Evolutionary conservation across 2,797 vertebrate species (phyloP).

Genomic region (Cygnus olor): DNA sequence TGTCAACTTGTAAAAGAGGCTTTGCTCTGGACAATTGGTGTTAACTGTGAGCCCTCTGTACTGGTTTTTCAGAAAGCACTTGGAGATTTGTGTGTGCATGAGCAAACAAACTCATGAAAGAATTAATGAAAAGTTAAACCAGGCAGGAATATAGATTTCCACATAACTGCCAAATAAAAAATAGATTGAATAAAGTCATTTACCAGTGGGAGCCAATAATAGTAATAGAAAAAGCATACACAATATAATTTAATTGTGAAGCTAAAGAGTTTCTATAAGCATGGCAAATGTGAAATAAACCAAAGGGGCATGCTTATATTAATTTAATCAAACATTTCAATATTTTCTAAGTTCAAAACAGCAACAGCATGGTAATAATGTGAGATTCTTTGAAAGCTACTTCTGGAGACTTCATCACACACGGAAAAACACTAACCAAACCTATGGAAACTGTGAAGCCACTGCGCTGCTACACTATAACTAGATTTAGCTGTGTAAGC

Average conservation of each 20-base stretch:
- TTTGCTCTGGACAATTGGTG: background rate
- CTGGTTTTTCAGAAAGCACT: background rate
- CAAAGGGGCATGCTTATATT: background rate
- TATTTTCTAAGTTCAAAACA: background rate
- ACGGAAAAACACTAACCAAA: background rate
- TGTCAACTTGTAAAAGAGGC: background rate
- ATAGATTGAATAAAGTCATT: constrained; percentile 23
- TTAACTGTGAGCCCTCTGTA: background rate
- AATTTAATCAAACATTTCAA: background rate
- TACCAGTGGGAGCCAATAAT: background rate
- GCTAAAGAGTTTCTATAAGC: background rate
- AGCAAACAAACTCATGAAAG: background rate
- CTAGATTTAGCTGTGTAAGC: background rate
- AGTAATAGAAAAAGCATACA: background rate
- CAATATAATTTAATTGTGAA: constrained; percentile 12
- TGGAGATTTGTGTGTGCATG: background rate
- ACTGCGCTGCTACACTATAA: background rate
- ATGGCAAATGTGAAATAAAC: background rate
- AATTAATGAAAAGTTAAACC: background rate
- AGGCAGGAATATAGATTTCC: constrained; percentile 20
- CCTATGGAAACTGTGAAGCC: background rate
- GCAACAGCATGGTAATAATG: background rate
- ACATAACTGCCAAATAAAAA: constrained; percentile 45
- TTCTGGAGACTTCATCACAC: background rate
- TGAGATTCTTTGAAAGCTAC: background rate